phyloP scores from a whole-genome alignment of 2,797 vertebrate genomes.

The Thaleichthys pacificus region DNA sequence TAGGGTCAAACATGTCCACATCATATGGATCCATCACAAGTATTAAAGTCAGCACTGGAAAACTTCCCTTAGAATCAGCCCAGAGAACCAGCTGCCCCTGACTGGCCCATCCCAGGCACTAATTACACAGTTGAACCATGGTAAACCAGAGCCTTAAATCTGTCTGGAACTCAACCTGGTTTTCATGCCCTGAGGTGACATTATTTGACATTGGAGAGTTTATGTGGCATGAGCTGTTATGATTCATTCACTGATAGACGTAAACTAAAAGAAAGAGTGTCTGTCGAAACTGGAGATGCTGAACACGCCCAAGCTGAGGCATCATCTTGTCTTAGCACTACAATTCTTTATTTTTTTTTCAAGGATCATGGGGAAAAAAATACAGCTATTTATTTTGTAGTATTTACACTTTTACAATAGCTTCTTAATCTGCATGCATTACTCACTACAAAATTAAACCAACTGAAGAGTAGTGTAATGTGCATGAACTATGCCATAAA shows the following conservation, averaged over 20 bases:
- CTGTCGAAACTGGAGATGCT: slow-evolving; percentile 10
- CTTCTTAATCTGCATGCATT: too few species aligned
- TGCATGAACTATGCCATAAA: too few species aligned
- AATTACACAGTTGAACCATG: slow-evolving; percentile 42
- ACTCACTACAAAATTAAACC: too few species aligned
- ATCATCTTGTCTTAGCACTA: neutral
- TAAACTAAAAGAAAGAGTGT: neutral
- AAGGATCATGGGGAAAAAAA: neutral
- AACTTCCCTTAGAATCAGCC: slow-evolving; percentile 28
- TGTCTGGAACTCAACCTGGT: slow-evolving; percentile 34
- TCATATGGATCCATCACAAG: slow-evolving; percentile 46
- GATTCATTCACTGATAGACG: slow-evolving; percentile 16
- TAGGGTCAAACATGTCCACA: slow-evolving; percentile 47
- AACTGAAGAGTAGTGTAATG: too few species aligned
- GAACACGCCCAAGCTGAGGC: neutral
- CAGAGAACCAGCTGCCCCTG: slow-evolving; percentile 22
- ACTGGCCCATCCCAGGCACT: slow-evolving; percentile 46
- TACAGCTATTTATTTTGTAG: neutral
- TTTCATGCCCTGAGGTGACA: slow-evolving; percentile 54
- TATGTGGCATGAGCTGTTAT: slow-evolving; percentile 23
- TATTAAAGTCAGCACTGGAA: slow-evolving; percentile 34
- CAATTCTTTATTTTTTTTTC: neutral
- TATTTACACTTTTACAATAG: too few species aligned
- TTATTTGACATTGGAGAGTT: slow-evolving; percentile 36
- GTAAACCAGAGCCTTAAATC: slow-evolving; percentile 30